Conservation (phyloP, 2,888 invertebrate species). For the Mimumesa dahlbomi region DNA sequence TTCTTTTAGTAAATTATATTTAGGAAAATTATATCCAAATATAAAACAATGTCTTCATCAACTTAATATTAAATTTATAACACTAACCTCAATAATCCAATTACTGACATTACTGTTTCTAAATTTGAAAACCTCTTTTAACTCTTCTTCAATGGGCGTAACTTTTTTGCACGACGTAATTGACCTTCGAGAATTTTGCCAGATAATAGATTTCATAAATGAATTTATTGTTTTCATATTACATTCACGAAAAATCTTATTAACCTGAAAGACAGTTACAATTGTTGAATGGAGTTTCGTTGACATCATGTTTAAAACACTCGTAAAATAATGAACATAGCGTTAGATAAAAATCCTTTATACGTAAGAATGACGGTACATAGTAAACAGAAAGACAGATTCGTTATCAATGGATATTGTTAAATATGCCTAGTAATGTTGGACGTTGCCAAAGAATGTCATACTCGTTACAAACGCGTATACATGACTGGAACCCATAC, state of each 20-base stretch:
- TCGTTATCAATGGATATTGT: too few species aligned
- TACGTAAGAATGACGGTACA: too few species aligned
- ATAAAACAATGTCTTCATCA: not conserved
- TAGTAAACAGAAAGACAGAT: too few species aligned
- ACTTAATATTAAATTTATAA: not conserved
- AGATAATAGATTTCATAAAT: not conserved
- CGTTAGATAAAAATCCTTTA: too few species aligned
- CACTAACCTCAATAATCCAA: constrained; percentile 78
- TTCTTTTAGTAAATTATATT: not conserved
- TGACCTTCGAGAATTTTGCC: not conserved
- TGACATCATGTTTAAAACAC: constrained; percentile 3
- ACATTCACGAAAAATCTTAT: not conserved
- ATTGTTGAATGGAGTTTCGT: not conserved
- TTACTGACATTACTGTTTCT: constrained; percentile 75
- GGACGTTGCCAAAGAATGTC: too few species aligned
- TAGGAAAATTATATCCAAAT: not conserved
- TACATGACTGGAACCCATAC: too few species aligned
- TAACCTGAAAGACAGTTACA: not conserved
- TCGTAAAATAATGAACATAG: too few species aligned
- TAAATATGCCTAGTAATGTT: too few species aligned
- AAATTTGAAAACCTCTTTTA: constrained; percentile 74
- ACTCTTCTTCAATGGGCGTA: constrained; percentile 55
- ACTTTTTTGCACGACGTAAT: not conserved
- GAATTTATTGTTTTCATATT: not conserved
- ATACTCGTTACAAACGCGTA: too few species aligned